These are phyloP conservation scores for Cryptotermes secundus DNA, from an alignment of 1,140 invertebrate genomes.

Conservation along the genomic window DNA sequence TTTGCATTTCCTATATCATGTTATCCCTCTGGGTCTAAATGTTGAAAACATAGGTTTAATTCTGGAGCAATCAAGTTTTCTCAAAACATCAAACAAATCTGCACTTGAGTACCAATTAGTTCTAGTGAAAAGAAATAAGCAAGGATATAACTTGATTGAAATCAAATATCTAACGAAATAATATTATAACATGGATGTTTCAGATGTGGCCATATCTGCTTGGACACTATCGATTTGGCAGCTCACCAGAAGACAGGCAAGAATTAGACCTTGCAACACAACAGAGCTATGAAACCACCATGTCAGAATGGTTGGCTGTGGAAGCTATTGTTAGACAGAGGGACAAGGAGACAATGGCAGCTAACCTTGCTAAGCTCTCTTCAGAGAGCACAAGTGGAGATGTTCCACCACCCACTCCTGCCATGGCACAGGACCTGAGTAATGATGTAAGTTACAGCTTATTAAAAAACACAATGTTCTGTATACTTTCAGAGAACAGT, in stretches of 20 bases:
- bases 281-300: constrained; percentile 80
- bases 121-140: too few relatives aligned
- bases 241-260: constrained; percentile 65
- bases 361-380: constrained; percentile 59
- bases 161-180: neutral
- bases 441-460: constrained; percentile 54
- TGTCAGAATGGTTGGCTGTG: constrained; percentile 92
- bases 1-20: too few relatives aligned
- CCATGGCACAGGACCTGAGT: constrained; percentile 49
- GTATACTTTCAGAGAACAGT: too few relatives aligned
- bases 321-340: constrained; percentile 86
- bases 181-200: constrained; percentile 25
- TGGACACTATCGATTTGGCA: constrained; percentile 82
- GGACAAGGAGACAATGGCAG: constrained; percentile 70
- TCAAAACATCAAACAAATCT: too few relatives aligned
- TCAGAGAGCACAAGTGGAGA: constrained; percentile 49
- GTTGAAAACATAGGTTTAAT: too few relatives aligned
- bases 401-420: constrained; percentile 41
- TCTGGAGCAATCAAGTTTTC: too few relatives aligned
- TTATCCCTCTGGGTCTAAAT: too few relatives aligned
- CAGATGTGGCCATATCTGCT: constrained; percentile 89
- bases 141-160: too few relatives aligned
- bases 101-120: too few relatives aligned
- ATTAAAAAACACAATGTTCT: too few relatives aligned
- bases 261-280: constrained; percentile 67